phyloP scores from a whole-genome alignment of 23 tunicate species.

The Styela plicata region DNA sequence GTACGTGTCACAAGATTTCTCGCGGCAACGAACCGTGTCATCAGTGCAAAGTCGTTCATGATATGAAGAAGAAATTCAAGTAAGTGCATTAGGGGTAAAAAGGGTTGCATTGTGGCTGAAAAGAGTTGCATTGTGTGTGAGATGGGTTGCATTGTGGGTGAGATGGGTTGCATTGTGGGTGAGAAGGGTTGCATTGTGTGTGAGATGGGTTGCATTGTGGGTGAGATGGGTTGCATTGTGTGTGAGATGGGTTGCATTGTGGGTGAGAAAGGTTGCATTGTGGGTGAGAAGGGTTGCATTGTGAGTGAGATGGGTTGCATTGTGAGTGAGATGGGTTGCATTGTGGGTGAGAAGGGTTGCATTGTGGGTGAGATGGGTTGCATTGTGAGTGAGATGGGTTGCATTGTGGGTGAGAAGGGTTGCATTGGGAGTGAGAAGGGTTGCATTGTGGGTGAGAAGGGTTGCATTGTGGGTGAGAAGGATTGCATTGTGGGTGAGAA shows the following conservation, averaged over 20 bases:
- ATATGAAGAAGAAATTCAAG: slow-evolving; percentile 72
- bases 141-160: not conserved
- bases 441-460: not conserved
- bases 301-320: not conserved
- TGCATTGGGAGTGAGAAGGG: not conserved
- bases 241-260: not conserved
- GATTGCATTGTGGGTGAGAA: not conserved
- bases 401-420: not conserved
- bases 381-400: not conserved
- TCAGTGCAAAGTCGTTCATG: slow-evolving; percentile 85
- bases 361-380: not conserved
- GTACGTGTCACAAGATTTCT: slow-evolving; percentile 56
- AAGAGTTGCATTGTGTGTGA: not conserved
- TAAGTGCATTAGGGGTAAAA: slow-evolving; percentile 15
- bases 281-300: not conserved
- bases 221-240: not conserved
- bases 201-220: not conserved
- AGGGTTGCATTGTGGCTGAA: not conserved
- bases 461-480: not conserved
- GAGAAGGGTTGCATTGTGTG: not conserved
- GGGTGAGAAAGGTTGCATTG: not conserved
- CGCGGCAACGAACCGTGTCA: slow-evolving; percentile 43
- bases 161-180: not conserved
- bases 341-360: not conserved
- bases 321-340: not conserved